Conservation (phyloP, 2,113 vertebrate species). For the Indicator indicator region DNA sequence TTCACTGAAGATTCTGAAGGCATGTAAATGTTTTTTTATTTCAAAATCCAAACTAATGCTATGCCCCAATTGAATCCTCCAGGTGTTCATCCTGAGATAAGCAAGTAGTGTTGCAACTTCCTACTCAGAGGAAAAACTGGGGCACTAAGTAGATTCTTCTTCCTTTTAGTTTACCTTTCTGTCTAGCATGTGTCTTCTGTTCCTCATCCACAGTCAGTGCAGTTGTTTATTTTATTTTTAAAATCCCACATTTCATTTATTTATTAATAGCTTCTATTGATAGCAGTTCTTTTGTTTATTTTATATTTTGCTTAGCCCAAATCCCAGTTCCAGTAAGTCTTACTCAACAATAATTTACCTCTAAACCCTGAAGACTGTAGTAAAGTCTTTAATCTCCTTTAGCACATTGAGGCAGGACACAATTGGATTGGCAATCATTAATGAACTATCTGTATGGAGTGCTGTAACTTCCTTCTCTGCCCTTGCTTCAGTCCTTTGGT, state of each 20-base stretch:
- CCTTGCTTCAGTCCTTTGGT: conserved; percentile 12
- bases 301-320: background rate
- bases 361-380: background rate
- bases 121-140: background rate
- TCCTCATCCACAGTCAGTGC: background rate
- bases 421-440: conserved; percentile 30
- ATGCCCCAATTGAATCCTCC: background rate
- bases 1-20: background rate
- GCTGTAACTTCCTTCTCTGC: background rate
- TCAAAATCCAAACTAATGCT: background rate
- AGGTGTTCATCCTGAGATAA: background rate
- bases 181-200: background rate
- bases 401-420: background rate
- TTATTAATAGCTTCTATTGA: background rate
- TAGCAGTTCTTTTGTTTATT: background rate
- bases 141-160: background rate
- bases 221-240: background rate
- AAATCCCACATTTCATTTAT: background rate
- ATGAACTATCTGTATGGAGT: conserved; percentile 11
- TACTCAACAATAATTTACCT: conserved; percentile 28
- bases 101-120: background rate
- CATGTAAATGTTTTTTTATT: fast-evolving
- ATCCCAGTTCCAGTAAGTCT: background rate
- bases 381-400: conserved; percentile 57
- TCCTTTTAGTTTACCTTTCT: background rate